Evolutionary conservation across 2,888 invertebrate genomes (phyloP).

Genomic region (Oegoconia quadripuncta): DNA sequence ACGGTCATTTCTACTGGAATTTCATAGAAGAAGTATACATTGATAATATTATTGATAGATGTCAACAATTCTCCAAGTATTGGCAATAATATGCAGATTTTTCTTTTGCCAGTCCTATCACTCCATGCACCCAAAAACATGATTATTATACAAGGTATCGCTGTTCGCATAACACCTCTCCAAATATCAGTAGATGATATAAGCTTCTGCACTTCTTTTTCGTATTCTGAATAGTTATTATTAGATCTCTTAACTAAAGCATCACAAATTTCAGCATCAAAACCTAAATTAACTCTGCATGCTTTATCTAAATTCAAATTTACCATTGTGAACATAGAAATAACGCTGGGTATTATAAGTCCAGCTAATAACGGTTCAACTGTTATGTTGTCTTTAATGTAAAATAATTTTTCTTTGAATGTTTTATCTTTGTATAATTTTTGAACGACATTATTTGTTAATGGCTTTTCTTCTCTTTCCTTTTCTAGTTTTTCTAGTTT

Average conservation of each 20-base stretch:
- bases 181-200: slow-evolving; percentile 78
- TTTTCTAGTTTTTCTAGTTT: slow-evolving; percentile 36
- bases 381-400: slow-evolving; percentile 79
- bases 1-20: slow-evolving; percentile 76
- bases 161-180: slow-evolving; percentile 76
- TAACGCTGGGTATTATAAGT: slow-evolving; percentile 82
- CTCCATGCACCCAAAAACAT: slow-evolving; percentile 82
- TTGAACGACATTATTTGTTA: slow-evolving; percentile 41
- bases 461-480: slow-evolving; percentile 53
- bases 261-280: slow-evolving; percentile 57
- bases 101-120: slow-evolving; percentile 77
- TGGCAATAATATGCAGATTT: slow-evolving; percentile 78
- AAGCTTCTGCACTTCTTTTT: slow-evolving; percentile 80
- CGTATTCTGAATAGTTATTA: slow-evolving; percentile 80
- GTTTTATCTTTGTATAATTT: slow-evolving; percentile 46
- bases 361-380: slow-evolving; percentile 86
- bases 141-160: slow-evolving; percentile 76
- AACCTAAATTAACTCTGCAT: slow-evolving; percentile 59
- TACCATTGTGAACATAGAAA: slow-evolving; percentile 84
- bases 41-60: slow-evolving; percentile 70
- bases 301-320: slow-evolving; percentile 71
- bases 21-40: slow-evolving; percentile 78
- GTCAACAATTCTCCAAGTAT: slow-evolving; percentile 75
- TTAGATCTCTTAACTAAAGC: slow-evolving; percentile 53
- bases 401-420: slow-evolving; percentile 48